These are phyloP conservation scores for Blastobasis adustella DNA, from an alignment of 2,888 invertebrate genomes.

Conservation along the genomic window DNA sequence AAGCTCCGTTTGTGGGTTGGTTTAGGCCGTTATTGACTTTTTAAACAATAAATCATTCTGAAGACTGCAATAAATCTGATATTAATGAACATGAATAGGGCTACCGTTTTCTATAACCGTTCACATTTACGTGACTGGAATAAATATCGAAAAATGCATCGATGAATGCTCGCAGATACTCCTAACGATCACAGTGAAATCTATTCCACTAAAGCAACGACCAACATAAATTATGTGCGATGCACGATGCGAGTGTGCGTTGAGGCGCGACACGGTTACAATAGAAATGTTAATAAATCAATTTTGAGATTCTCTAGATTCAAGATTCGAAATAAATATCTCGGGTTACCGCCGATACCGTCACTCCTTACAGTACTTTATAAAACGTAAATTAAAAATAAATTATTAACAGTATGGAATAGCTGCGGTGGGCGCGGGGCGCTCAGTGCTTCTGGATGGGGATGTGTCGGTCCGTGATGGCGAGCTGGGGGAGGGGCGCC, in stretches of 20 bases:
- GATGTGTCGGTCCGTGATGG: constrained; percentile 86
- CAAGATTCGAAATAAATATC: constrained; percentile 63
- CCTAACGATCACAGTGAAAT: constrained; percentile 54
- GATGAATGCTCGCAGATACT: constrained; percentile 34
- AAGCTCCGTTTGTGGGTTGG: constrained; percentile 40
- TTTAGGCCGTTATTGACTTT: constrained; percentile 15
- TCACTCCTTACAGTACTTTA: constrained; percentile 57
- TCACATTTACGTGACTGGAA: constrained; percentile 21
- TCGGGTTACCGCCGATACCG: constrained; percentile 54
- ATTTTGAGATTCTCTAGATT: constrained; percentile 62
- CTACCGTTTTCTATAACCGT: too few species aligned
- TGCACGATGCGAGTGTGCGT: constrained; percentile 36
- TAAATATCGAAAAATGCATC: constrained; percentile 46
- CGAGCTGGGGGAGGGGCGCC: constrained; percentile 93
- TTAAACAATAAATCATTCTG: constrained; percentile 9
- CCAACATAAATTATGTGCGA: constrained; percentile 31
- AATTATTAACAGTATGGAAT: constrained; percentile 73
- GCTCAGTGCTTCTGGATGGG: constrained; percentile 81
- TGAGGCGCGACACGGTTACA: constrained; percentile 37
- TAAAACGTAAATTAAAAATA: constrained; percentile 67
- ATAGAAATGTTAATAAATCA: constrained; percentile 45
- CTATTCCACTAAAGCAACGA: constrained; percentile 46
- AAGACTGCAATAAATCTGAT: not conserved
- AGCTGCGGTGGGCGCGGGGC: constrained; percentile 49
- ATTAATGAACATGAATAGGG: too few species aligned